Evolutionary conservation across 2,888 invertebrate genomes (phyloP).

Genomic region (Candidula unifasciata): DNA sequence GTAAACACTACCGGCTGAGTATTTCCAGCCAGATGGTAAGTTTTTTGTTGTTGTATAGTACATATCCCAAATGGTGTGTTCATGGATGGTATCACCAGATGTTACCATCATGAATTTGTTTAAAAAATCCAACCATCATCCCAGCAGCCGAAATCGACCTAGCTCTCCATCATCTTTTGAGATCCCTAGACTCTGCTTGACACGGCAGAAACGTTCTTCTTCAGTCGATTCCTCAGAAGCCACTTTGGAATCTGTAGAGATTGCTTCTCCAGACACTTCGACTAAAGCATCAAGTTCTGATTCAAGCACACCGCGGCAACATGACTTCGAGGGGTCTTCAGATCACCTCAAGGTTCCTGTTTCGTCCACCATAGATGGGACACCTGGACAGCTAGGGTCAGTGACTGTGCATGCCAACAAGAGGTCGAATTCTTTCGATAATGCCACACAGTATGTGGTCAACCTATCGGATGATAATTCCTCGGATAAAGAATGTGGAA

Average conservation of each 20-base stretch:
- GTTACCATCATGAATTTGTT: conserved; percentile 63
- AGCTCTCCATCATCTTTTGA: conserved; percentile 66
- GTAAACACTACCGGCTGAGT: no score
- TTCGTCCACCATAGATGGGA: neutral
- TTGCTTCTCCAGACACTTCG: conserved; percentile 62
- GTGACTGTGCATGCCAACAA: conserved; percentile 48
- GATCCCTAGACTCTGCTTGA: conserved; percentile 70
- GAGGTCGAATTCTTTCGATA: conserved; percentile 69
- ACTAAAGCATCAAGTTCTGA: conserved; percentile 72
- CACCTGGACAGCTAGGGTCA: neutral
- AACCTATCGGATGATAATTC: conserved; percentile 66
- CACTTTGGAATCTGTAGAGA: conserved; percentile 56
- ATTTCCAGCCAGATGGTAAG: no score
- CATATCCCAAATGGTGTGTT: neutral
- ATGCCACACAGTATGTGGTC: conserved; percentile 57
- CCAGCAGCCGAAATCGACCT: conserved; percentile 54
- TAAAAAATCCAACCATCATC: conserved; percentile 58
- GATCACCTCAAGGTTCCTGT: conserved; percentile 51
- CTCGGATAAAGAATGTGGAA: conserved; percentile 60
- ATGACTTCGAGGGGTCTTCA: conserved; percentile 46
- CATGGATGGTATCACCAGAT: neutral
- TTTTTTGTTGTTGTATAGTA: neutral
- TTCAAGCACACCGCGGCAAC: conserved; percentile 57
- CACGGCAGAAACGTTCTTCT: conserved; percentile 61
- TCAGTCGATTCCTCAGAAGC: conserved; percentile 56